Evolutionary conservation across 2,113 vertebrate species (phyloP).

Genomic region (Zosterops hypoxanthus): DNA sequence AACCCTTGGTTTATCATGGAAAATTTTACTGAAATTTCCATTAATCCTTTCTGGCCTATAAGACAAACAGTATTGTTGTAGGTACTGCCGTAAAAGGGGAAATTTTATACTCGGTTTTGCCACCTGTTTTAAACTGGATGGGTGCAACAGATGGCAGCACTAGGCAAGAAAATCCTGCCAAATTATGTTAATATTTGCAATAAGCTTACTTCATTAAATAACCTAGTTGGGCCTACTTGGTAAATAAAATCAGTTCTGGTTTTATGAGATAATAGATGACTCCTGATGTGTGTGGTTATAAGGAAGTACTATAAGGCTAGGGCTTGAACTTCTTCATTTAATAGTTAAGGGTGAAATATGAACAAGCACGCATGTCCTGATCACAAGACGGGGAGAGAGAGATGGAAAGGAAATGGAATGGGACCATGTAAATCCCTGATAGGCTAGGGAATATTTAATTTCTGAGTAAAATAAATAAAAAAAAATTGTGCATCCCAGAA

Average conservation of each 20-base stretch:
- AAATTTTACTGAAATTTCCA: constrained; percentile 46
- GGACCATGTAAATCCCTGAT: neutral
- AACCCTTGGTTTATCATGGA: neutral
- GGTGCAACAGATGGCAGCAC: neutral
- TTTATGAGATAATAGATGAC: neutral
- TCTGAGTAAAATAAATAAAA: neutral
- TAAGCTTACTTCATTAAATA: constrained; percentile 25
- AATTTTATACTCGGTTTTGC: constrained; percentile 17
- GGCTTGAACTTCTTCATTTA: neutral
- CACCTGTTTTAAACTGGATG: constrained; percentile 31
- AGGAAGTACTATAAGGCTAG: neutral
- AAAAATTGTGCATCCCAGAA: neutral
- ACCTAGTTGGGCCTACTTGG: constrained; percentile 21
- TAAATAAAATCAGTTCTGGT: constrained; percentile 43
- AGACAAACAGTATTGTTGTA: constrained; percentile 27
- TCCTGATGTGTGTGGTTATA: neutral
- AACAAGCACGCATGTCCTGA: neutral
- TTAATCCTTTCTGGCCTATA: constrained; percentile 21
- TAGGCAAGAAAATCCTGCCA: constrained; percentile 36
- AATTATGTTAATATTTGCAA: constrained; percentile 39
- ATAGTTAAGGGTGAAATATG: neutral
- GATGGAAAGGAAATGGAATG: neutral
- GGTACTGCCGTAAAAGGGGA: constrained; percentile 40
- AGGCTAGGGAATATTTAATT: neutral
- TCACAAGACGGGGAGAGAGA: neutral